Conservation (phyloP, 2,888 invertebrate genomes). For the Corythucha ciliata region DNA sequence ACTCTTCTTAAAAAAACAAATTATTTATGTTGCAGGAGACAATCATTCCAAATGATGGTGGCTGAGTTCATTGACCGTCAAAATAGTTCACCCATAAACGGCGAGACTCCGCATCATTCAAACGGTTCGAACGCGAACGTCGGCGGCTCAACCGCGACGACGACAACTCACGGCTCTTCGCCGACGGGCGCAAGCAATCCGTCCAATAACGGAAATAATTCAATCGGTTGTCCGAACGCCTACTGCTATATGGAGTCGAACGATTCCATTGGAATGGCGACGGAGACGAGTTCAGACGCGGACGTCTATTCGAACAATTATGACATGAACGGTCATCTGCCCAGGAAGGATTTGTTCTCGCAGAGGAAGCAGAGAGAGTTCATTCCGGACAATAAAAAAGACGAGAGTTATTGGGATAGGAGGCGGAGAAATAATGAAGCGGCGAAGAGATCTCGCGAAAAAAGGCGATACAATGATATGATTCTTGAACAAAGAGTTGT, state of each 20-base stretch:
- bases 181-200: slow-evolving; percentile 39
- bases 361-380: slow-evolving; percentile 92
- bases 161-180: slow-evolving; percentile 38
- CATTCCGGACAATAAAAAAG: slow-evolving; percentile 93
- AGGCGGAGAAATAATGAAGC: slow-evolving; percentile 94
- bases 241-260: slow-evolving; percentile 27
- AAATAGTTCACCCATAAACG: slow-evolving; percentile 58
- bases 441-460: slow-evolving; percentile 92
- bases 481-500: slow-evolving; percentile 88
- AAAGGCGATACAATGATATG: slow-evolving; percentile 92
- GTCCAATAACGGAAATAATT: slow-evolving; percentile 27
- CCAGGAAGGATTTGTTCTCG: slow-evolving; percentile 75
- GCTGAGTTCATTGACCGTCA: slow-evolving; percentile 74
- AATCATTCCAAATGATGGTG: slow-evolving; percentile 61
- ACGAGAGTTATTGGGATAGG: slow-evolving; percentile 95
- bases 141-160: not conserved
- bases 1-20: too few relatives aligned
- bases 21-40: slow-evolving; percentile 15
- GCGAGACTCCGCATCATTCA: slow-evolving; percentile 55
- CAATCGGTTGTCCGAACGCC: slow-evolving; percentile 29
- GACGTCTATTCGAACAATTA: slow-evolving; percentile 45
- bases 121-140: slow-evolving; percentile 42
- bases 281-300: slow-evolving; percentile 36
- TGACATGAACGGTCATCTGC: slow-evolving; percentile 43
- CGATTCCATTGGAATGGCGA: too few relatives aligned